Percentiles rank a stretch among this genome's conserved stretches.
Evolutionary conservation across 2,888 invertebrate species (phyloP).

Genomic region (Aphrophora alni): DNA sequence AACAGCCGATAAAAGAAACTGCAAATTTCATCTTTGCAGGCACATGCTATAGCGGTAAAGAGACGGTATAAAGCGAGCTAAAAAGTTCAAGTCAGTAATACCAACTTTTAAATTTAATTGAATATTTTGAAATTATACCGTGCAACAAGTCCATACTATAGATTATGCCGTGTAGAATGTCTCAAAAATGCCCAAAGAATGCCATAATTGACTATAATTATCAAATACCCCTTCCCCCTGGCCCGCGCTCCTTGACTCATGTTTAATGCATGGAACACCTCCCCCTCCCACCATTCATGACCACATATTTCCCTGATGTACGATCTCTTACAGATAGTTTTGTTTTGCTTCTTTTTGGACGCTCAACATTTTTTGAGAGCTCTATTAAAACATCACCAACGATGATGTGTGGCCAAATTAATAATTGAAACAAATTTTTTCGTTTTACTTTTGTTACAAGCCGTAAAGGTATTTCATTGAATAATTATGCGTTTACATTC

Average conservation of each 20-base stretch:
- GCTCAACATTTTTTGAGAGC: neutral
- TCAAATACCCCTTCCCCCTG: neutral
- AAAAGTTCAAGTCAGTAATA: neutral
- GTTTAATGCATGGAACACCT: neutral
- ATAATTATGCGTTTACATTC: neutral
- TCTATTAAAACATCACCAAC: neutral
- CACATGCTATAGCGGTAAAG: neutral
- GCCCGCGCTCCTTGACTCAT: neutral
- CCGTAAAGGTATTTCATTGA: neutral
- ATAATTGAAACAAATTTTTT: neutral
- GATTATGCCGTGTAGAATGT: neutral
- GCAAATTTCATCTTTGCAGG: neutral
- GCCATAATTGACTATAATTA: constrained; percentile 9
- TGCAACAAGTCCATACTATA: neutral
- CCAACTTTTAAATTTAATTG: neutral
- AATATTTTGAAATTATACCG: constrained; percentile 4
- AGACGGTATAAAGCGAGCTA: neutral
- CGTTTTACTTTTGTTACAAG: neutral
- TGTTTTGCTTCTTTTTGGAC: neutral
- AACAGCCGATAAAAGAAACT: too few relatives aligned
- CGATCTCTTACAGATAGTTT: neutral
- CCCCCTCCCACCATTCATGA: neutral
- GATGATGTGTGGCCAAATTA: constrained; percentile 2
- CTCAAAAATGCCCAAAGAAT: constrained; percentile 4
- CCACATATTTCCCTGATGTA: neutral